These are phyloP conservation scores for Terrapene triunguis DNA, from an alignment of 2,113 vertebrate species.

Conservation along the genomic window DNA sequence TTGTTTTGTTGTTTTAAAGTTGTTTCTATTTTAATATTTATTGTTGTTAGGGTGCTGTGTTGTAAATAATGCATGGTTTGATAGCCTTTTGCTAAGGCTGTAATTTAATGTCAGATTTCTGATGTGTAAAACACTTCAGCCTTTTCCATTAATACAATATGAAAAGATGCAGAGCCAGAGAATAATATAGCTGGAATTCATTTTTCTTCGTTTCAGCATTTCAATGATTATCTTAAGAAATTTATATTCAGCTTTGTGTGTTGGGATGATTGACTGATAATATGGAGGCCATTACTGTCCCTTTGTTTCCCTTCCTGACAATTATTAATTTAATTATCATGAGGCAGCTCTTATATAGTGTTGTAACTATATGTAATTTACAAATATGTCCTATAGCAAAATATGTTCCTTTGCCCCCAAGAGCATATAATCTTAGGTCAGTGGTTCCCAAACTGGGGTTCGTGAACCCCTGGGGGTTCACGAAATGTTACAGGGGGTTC, in stretches of 20 bases:
- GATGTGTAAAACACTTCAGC: constrained; percentile 10
- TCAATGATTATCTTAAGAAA: background rate
- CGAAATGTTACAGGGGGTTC: too few species aligned
- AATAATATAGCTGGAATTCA: background rate
- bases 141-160: constrained; percentile 2
- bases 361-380: background rate
- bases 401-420: background rate
- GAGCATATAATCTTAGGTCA: background rate
- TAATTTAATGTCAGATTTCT: constrained; percentile 35
- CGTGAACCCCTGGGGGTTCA: too few species aligned
- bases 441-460: too few species aligned
- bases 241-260: background rate
- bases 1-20: background rate
- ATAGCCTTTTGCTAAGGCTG: constrained; percentile 24
- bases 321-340: background rate
- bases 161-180: background rate
- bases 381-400: background rate
- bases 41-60: constrained; percentile 1
- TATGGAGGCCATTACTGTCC: background rate
- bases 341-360: background rate
- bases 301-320: background rate
- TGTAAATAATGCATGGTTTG: constrained; percentile 46
- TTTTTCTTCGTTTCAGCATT: constrained; percentile 8
- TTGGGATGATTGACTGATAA: background rate
- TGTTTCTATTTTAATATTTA: background rate